Evolutionary conservation across 2,797 vertebrate species (phyloP).

Genomic region (Oreochromis mossambicus): DNA sequence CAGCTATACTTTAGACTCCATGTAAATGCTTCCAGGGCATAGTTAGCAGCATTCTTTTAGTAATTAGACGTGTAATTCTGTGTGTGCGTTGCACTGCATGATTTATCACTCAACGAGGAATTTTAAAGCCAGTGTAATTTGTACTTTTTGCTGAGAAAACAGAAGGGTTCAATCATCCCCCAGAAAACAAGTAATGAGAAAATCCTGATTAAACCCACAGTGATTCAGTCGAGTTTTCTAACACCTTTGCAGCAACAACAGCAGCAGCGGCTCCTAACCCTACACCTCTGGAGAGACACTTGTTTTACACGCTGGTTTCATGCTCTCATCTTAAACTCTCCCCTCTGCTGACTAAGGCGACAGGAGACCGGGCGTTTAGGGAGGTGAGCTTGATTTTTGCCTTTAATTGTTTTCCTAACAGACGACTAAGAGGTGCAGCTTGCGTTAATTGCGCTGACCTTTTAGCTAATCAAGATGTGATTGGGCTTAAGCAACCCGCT

Average conservation of each 20-base stretch:
- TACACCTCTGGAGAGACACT: constrained; percentile 25
- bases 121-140: neutral
- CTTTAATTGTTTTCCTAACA: constrained; percentile 66
- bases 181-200: neutral
- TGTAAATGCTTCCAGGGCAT: neutral
- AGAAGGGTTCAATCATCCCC: neutral
- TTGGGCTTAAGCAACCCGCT: neutral
- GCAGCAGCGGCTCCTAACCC: neutral
- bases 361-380: constrained; percentile 30
- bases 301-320: constrained; percentile 21
- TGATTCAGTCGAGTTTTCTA: neutral
- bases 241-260: neutral
- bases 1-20: neutral
- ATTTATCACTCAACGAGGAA: constrained; percentile 6
- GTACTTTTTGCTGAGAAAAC: neutral
- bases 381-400: constrained; percentile 7
- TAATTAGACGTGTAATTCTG: neutral
- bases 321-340: neutral
- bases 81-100: neutral
- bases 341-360: constrained; percentile 52
- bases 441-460: constrained; percentile 26
- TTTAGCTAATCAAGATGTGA: neutral
- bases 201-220: neutral
- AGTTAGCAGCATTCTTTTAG: neutral
- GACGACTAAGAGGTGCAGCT: constrained; percentile 31